These are phyloP conservation scores for Laothoe populi DNA, from an alignment of 2,888 invertebrate species.

Conservation along the genomic window DNA sequence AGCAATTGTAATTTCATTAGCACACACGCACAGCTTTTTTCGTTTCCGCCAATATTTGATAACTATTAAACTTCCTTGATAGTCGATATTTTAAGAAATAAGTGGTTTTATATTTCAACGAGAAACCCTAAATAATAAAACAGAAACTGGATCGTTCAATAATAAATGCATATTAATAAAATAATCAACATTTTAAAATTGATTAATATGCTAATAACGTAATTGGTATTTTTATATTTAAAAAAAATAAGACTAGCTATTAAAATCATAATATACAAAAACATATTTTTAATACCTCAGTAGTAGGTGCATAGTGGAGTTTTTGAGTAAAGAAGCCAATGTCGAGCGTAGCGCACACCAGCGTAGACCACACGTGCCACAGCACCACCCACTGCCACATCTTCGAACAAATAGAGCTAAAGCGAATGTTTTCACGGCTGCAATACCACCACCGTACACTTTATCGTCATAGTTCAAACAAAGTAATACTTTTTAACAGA, in stretches of 20 bases:
- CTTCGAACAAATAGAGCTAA: conserved; percentile 45
- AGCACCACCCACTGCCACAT: conserved; percentile 69
- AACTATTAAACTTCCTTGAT: neutral
- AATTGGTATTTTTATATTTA: too few species aligned
- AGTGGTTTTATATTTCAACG: neutral
- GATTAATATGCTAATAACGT: too few species aligned
- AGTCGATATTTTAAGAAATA: neutral
- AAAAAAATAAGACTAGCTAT: too few species aligned
- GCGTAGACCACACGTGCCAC: conserved; percentile 52
- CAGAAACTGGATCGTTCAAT: too few species aligned
- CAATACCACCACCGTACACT: conserved; percentile 16
- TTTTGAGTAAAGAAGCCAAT: conserved; percentile 52
- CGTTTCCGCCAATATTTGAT: neutral
- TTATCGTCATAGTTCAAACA: neutral
- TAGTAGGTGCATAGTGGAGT: conserved; percentile 44
- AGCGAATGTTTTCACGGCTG: conserved; percentile 33
- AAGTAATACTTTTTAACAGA: neutral
- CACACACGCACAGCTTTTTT: conserved; percentile 6
- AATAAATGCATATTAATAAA: too few species aligned
- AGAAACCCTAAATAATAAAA: too few species aligned
- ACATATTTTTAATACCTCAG: conserved; percentile 47
- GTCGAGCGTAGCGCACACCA: conserved; percentile 57
- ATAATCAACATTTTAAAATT: too few species aligned
- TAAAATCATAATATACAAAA: neutral
- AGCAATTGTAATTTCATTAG: conserved; percentile 20